These are phyloP conservation scores for Hydropsyche tenuis DNA, from an alignment of 1,140 invertebrate species.

Conservation along the genomic window DNA sequence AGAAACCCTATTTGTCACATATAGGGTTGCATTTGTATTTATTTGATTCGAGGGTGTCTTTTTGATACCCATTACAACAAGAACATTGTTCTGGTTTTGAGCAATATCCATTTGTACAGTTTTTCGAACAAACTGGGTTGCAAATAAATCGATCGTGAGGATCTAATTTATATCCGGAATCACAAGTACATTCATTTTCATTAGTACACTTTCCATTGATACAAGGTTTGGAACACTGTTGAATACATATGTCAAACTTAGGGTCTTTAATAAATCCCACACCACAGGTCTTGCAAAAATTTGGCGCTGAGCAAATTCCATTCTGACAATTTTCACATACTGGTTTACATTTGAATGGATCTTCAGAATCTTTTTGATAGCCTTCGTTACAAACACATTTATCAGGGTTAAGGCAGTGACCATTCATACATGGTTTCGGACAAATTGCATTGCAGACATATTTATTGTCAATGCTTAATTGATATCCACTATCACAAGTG, in stretches of 20 bases:
- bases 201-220: conserved; percentile 61
- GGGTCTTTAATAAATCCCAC: conserved; percentile 8
- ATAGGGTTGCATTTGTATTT: too few relatives aligned
- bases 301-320: conserved; percentile 51
- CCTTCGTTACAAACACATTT: conserved; percentile 50
- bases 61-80: conserved; percentile 54
- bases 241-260: conserved; percentile 54
- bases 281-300: conserved; percentile 63
- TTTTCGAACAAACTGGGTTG: conserved; percentile 55
- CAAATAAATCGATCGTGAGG: conserved; percentile 51
- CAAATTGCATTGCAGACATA: conserved; percentile 61
- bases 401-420: conserved; percentile 56
- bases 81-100: conserved; percentile 55
- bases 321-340: conserved; percentile 8
- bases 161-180: conserved; percentile 61
- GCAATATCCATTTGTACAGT: conserved; percentile 59
- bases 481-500: conserved; percentile 22
- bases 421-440: conserved; percentile 56
- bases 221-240: conserved; percentile 49
- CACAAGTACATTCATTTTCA: conserved; percentile 63
- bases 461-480: conserved; percentile 41
- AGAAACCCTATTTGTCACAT: too few relatives aligned
- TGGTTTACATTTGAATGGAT: conserved; percentile 47
- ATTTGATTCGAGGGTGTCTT: too few relatives aligned
- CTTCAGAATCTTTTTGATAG: conserved; percentile 31